Evolutionary conservation across 2,113 vertebrate species (phyloP).

Genomic region (Myotis davidii): DNA sequence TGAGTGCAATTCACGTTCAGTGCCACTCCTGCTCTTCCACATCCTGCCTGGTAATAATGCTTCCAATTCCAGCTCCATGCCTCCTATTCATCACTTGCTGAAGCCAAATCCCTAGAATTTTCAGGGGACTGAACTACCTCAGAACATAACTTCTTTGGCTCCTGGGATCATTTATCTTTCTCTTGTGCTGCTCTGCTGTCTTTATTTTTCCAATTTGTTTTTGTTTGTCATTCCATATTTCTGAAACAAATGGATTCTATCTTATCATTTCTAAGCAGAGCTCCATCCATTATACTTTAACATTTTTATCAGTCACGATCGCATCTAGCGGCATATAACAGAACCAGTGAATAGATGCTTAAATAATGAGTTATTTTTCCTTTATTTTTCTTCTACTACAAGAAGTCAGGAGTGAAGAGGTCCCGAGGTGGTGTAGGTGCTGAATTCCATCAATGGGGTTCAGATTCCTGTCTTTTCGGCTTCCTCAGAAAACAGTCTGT

Average conservation of each 20-base stretch:
- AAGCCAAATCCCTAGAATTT: background rate
- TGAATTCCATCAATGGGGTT: background rate
- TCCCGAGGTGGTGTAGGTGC: background rate
- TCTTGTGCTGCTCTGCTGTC: background rate
- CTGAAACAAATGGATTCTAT: slow-evolving; percentile 40
- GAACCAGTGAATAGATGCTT: background rate
- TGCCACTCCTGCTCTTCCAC: background rate
- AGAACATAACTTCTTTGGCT: background rate
- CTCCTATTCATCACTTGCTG: background rate
- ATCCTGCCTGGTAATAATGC: background rate
- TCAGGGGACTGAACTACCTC: background rate
- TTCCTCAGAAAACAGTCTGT: background rate
- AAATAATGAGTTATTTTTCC: background rate
- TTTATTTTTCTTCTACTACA: background rate
- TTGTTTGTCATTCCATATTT: slow-evolving; percentile 41
- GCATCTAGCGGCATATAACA: background rate
- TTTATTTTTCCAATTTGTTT: slow-evolving; percentile 54
- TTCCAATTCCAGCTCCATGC: background rate
- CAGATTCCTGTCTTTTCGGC: background rate
- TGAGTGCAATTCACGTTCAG: background rate
- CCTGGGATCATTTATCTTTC: background rate
- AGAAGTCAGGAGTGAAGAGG: background rate
- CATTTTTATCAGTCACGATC: slow-evolving; percentile 17
- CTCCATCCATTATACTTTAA: background rate
- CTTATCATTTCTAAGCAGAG: slow-evolving; percentile 32